Evolutionary conservation across 1,140 invertebrate genomes (phyloP), one percentile per base, ranked within the genome.

Genomic region (Megalonaias nervosa): DNA sequence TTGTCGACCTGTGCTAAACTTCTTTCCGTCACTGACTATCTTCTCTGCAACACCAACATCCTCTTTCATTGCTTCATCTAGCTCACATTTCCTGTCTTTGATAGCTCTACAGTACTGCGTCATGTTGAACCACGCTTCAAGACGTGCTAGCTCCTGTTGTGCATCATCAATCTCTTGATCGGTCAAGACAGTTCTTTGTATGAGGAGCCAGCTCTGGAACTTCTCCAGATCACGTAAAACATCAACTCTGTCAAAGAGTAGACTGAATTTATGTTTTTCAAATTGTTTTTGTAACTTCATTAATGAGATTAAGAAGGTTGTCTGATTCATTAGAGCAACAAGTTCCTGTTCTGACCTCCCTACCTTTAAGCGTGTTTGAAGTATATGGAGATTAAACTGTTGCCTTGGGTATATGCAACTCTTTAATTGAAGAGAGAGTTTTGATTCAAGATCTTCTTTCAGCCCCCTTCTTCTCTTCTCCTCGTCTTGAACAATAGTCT

Each of bases 401-500:
- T 55, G 12, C 23, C 61, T 19, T 55, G 2, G 11, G 13, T 26
- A 56, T 55, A 16, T 59, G 48, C 58, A 19, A 73, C 59, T 21
- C 60, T 31, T 13, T 61, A 48, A 19, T 6, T 48, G 16, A 69
- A 64, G 38, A 48, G 38, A 48, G 0, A 48, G 38, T 11, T 48
- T 48, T 48, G 38, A 48, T 62, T 58, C 58, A 57, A 78, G 61
- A 17, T 73, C 66, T 6, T 19, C 60, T 61, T 48, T 60, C 26
- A 78, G 19, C 15, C 57, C 17, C 11, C n/a, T 14, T 15, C 73
- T 60, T 38, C 71, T 78, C 12, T 31, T 23, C 38, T 61, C 61
- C 12, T 75, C 74, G 60, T 84, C 86, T 72, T 82, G 86, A 38
- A 89, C 82, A 67, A 80, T 84, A 64, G 61, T 77, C 84, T 94